A percentile compares a stretch with the other conserved stretches of the same genome.
These are phyloP conservation scores for Anolis apletophallus DNA, from an alignment of 2,797 vertebrate genomes.

Conservation along the genomic window DNA sequence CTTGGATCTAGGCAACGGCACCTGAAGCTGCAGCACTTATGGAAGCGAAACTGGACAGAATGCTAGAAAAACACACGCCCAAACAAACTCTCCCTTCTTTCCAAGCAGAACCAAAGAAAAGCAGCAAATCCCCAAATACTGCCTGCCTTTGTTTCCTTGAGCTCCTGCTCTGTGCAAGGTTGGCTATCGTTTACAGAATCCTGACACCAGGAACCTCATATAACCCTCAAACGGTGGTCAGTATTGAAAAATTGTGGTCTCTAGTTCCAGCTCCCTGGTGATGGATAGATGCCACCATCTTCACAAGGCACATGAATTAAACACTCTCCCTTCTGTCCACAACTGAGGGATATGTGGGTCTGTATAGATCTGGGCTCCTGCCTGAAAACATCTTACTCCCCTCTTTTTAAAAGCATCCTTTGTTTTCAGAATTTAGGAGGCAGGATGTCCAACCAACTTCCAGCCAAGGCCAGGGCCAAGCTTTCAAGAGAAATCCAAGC, in stretches of 20 bases:
- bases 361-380: neutral
- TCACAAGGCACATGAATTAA: slow-evolving; percentile 15
- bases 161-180: slow-evolving; percentile 26
- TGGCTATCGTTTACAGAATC: slow-evolving; percentile 56
- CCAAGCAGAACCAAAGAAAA: slow-evolving; percentile 59
- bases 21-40: slow-evolving; percentile 58
- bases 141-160: slow-evolving; percentile 63
- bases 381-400: neutral
- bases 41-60: slow-evolving; percentile 55
- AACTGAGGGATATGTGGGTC: neutral
- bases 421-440: neutral
- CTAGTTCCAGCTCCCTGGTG: slow-evolving; percentile 8
- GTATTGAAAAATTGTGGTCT: slow-evolving; percentile 57
- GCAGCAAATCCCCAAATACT: slow-evolving; percentile 64
- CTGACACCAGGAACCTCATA: slow-evolving; percentile 62
- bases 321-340: neutral
- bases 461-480: neutral
- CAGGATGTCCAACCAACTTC: neutral
- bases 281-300: slow-evolving; percentile 59
- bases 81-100: slow-evolving; percentile 73
- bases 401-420: neutral
- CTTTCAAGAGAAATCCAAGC: neutral
- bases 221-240: slow-evolving; percentile 64
- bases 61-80: slow-evolving; percentile 63
- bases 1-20: slow-evolving; percentile 61